A percentile compares a stretch with the other conserved stretches of the same genome.
Conservation (phyloP, 2,888 invertebrate genomes). For the Lasioglossum malachurum region DNA sequence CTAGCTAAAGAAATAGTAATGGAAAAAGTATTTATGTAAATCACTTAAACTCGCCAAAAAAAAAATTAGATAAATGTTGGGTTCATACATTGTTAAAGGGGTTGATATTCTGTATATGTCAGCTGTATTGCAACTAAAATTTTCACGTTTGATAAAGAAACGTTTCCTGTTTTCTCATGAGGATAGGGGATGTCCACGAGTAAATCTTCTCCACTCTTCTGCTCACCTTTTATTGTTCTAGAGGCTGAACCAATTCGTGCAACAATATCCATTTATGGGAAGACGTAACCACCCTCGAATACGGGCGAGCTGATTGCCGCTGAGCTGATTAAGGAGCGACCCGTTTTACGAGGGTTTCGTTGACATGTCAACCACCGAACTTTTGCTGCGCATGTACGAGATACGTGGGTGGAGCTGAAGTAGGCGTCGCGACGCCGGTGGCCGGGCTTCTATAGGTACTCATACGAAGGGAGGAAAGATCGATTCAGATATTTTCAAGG, state of each 20-base stretch:
- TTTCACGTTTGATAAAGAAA: neutral
- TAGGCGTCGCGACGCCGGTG: conserved; percentile 70
- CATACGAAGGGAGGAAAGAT: conserved; percentile 58
- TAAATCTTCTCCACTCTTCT: conserved; percentile 1
- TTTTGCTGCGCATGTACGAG: conserved; percentile 71
- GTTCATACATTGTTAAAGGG: too few species aligned
- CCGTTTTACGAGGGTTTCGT: conserved; percentile 81
- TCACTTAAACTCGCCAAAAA: too few species aligned
- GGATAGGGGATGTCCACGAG: too few species aligned
- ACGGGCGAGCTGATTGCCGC: conserved; percentile 59
- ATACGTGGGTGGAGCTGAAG: conserved; percentile 71
- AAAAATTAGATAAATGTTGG: too few species aligned
- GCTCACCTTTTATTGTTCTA: conserved; percentile 9
- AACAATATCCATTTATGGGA: conserved; percentile 45
- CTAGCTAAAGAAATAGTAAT: too few species aligned
- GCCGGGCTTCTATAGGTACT: conserved; percentile 65
- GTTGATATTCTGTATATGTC: too few species aligned
- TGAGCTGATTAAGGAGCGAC: conserved; percentile 79
- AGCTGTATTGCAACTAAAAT: too few species aligned
- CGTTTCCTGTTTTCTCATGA: neutral
- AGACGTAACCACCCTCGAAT: conserved; percentile 37
- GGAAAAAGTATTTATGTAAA: too few species aligned
- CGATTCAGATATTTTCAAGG: conserved; percentile 66
- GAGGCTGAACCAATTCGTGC: conserved; percentile 11
- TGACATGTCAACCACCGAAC: conserved; percentile 76